Conservation (phyloP, 2,113 vertebrate species). For the Chamaetylas fuelleborni region DNA sequence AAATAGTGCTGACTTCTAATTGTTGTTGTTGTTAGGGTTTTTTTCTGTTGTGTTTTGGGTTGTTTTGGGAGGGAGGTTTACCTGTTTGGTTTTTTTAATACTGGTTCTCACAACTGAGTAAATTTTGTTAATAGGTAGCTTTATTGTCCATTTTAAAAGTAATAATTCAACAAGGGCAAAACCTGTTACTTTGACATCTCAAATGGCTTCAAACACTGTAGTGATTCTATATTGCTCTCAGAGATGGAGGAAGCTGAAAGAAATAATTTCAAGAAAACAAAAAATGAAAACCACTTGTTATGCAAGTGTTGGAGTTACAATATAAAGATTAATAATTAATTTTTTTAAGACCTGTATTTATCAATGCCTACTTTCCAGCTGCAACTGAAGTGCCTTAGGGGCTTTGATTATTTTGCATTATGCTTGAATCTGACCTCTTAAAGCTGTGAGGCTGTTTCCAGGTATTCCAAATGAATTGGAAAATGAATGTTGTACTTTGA, state of each 20-base stretch:
- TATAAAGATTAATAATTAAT: neutral
- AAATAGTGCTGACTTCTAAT: neutral
- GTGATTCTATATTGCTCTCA: neutral
- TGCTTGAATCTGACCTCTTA: neutral
- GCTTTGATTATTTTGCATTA: neutral
- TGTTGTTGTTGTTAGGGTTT: neutral
- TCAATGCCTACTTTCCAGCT: neutral
- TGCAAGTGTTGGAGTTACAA: neutral
- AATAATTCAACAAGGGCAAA: neutral
- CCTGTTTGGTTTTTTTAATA: neutral
- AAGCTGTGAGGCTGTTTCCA: neutral
- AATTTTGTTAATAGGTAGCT: neutral
- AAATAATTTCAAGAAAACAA: neutral
- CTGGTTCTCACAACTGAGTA: neutral
- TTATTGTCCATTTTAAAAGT: neutral
- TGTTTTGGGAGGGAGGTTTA: neutral
- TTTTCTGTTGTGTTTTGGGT: neutral
- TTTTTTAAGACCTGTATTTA: neutral
- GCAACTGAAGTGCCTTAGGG: neutral
- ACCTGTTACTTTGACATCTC: neutral
- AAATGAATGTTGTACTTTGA: neutral
- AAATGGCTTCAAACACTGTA: neutral
- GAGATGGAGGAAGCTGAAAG: neutral
- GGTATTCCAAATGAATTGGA: neutral
- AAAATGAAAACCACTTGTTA: neutral